Evolutionary conservation across 2,797 vertebrate species (phyloP), one percentile per base, ranked within the genome.

Genomic region (Psittacula derbiana): DNA sequence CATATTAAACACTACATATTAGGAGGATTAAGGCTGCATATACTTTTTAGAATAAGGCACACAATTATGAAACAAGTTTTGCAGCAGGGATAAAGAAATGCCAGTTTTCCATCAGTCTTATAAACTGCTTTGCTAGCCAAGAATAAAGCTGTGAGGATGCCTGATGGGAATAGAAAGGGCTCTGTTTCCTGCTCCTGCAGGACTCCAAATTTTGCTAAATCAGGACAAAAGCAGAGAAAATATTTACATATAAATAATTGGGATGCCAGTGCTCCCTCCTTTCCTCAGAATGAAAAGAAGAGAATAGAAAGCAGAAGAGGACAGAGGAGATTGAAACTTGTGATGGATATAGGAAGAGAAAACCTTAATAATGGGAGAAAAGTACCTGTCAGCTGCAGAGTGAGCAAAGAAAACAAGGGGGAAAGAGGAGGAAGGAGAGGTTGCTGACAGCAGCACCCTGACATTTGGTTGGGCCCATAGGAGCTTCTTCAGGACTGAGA

Each of bases 1-100:
- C 89, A 86, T 92, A 93, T 92, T 95, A 94, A 96, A 81, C 67
- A 74, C 83, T 83, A 82, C 67, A 50, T 96, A 97, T 95, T 92
- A 93, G 83, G 70, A 85, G 65, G 88, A 96, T 96, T 97, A 96
- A 93, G 83, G 44, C 80, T 12, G 31, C 79, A 94, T 90, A 88
- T 88, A 95, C 80, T 89, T 95, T 96, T 96, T 93, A 92, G 94
- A 93, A 89, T 76, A 90, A 84, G 46, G 28, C 62, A 61, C 83
- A 73, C 87, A 88, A 93, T 94, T 95, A 94, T 80, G 57, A 91
- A 96, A 80, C 78, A 79, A 88, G 82, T 92, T 95, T 93, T 86
- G 60, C 64, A 72, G 72, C 60, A 92, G 50, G 33, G 33, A 92
- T 92, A 61, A 95, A 96, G 92, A 75, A 86, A 64, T 67, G 38